Percentiles rank a stretch among this genome's conserved stretches.
phyloP scores from a whole-genome alignment of 1,140 invertebrate species.

The Pogonognathellus flavescens region DNA sequence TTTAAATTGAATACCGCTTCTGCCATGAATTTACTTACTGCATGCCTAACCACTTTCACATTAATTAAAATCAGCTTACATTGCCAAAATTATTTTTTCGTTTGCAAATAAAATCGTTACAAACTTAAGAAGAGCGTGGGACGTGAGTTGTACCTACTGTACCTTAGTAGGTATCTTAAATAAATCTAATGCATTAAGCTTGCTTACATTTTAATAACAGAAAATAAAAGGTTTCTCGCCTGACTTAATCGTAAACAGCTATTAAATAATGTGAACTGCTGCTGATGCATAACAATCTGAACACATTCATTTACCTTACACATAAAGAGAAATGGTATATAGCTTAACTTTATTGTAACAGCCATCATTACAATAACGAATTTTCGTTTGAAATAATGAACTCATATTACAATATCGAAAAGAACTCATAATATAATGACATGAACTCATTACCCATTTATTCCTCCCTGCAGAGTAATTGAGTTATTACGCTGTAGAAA shows the following conservation, averaged over 20 bases:
- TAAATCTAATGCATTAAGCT: too few relatives aligned
- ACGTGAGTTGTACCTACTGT: too few relatives aligned
- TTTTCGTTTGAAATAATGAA: conserved; percentile 21
- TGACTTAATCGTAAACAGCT: not conserved
- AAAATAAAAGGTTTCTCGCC: conserved; percentile 17
- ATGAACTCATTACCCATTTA: conserved; percentile 36
- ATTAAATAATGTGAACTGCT: not conserved
- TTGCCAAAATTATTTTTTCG: too few relatives aligned
- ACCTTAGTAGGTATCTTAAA: too few relatives aligned
- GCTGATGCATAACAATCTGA: not conserved
- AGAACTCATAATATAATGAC: not conserved
- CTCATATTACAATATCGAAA: conserved; percentile 7
- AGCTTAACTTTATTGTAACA: not conserved
- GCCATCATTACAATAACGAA: not conserved
- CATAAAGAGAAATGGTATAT: not conserved
- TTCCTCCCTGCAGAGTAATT: conserved; percentile 7
- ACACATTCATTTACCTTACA: not conserved
- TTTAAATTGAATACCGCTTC: too few relatives aligned
- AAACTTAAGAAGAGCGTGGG: too few relatives aligned
- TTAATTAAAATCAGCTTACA: too few relatives aligned
- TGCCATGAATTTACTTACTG: too few relatives aligned
- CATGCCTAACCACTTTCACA: too few relatives aligned
- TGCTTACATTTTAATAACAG: not conserved
- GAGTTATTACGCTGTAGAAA: conserved; percentile 17
- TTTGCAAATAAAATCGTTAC: too few relatives aligned